Evolutionary conservation across 2,797 vertebrate species (phyloP), one percentile per base, ranked within the genome.

Genomic region (Leucoraja ocellata): DNA sequence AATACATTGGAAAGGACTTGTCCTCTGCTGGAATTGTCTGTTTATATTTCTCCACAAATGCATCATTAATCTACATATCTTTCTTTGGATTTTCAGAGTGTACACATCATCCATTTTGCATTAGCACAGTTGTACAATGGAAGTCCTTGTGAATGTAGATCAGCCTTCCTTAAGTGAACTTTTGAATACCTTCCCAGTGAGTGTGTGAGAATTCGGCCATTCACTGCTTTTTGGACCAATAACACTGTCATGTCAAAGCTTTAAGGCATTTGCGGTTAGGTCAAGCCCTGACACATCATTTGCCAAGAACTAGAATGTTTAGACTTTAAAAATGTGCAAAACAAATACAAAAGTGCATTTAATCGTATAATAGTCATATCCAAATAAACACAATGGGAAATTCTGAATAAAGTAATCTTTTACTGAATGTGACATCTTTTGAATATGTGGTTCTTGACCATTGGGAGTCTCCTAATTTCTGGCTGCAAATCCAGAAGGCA

Each of bases 271-370:
- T 86, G 58, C 32, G 58, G 61, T 86, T 7, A 5, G 63, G 58
- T 63, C 83, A 86, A 86, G 63, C 65, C 83, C 5, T 86, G 58
- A 63, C 28, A 86, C 28, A 63, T 86, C 83, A 32, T 2, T 86
- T 86, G 58, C 58, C 83, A 86, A 86, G 83, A 86, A 86, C 65
- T 86, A 61, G 65, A 63, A 86, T 63, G 28, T 28, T 86, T 86
- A 28, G 83, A 65, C n/a, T 86, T 61, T 63, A 65, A 16, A 86
- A 86, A 86, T 14, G 28, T 14, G 83, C 58, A 86, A 65, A 86
- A 28, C 61, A 86, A 86, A 86, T 65, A 84, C n/a, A 32, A 61
- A 28, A 86, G 83, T 65, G 3, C 83, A 86, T 65, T 65, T 86
- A 86, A 32, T 63, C 58, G n/a, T 63, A 63, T n/a, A 63, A n/a